Conservation (phyloP, 1,140 invertebrate species). For the Aphaenogaster rudis region DNA sequence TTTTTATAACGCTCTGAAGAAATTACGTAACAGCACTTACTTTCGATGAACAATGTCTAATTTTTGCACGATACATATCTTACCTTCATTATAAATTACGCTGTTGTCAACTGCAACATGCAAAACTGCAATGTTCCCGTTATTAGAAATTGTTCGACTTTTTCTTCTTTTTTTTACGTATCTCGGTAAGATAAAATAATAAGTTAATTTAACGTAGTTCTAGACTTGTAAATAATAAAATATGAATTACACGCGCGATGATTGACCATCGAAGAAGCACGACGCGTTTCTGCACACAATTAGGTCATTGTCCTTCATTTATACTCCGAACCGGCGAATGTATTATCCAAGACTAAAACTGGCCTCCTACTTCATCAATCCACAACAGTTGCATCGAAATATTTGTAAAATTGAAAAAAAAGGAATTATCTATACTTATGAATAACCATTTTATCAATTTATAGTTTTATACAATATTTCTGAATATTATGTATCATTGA, state of each 20-base stretch:
- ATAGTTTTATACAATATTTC: slow-evolving; percentile 1
- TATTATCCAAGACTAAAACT: slow-evolving; percentile 77
- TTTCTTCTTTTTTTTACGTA: background rate
- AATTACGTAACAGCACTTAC: background rate
- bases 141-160: background rate
- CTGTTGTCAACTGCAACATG: background rate
- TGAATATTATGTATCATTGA: background rate
- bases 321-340: slow-evolving; percentile 80
- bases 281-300: slow-evolving; percentile 84
- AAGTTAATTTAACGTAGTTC: background rate
- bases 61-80: background rate
- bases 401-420: slow-evolving; percentile 36
- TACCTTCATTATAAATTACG: slow-evolving; percentile 51
- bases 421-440: background rate
- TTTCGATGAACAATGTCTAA: slow-evolving; percentile 14
- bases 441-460: background rate
- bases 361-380: slow-evolving; percentile 65
- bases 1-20: background rate
- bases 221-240: slow-evolving; percentile 49
- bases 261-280: slow-evolving; percentile 80
- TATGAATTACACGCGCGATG: slow-evolving; percentile 46
- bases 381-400: slow-evolving; percentile 53
- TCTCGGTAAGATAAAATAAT: background rate
- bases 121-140: slow-evolving; percentile 17
- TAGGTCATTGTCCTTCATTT: slow-evolving; percentile 86